Conservation (phyloP, 2,888 invertebrate species). For the Xylota segnis region DNA sequence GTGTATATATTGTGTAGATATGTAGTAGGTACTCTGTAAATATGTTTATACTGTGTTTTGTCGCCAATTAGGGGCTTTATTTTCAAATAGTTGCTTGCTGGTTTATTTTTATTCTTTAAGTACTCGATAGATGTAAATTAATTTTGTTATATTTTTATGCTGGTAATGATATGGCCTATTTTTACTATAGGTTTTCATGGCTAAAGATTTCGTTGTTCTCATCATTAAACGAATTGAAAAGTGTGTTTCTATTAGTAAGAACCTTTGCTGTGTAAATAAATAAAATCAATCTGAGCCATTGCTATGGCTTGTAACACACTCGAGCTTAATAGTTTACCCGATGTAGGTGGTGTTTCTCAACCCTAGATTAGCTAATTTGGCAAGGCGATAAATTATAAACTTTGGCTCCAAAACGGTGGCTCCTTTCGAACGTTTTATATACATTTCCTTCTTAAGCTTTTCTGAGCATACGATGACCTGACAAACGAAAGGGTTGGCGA, state of each 20-base stretch:
- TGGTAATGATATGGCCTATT: constrained; percentile 65
- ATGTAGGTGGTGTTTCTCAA: too few relatives aligned
- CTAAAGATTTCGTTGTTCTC: constrained; percentile 16
- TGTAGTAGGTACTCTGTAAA: constrained; percentile 40
- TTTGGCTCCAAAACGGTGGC: too few relatives aligned
- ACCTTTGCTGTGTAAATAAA: too few relatives aligned
- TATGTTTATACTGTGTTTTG: constrained; percentile 45
- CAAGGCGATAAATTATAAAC: too few relatives aligned
- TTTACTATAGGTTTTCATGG: constrained; percentile 44
- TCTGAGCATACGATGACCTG: too few relatives aligned
- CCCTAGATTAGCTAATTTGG: too few relatives aligned
- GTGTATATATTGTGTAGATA: constrained; percentile 51
- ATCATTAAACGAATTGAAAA: neutral
- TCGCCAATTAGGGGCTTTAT: constrained; percentile 39
- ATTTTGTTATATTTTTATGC: constrained; percentile 5
- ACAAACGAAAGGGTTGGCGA: too few relatives aligned
- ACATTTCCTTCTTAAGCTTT: too few relatives aligned
- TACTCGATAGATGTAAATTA: constrained; percentile 1
- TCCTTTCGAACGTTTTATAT: too few relatives aligned
- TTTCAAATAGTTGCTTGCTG: constrained; percentile 23
- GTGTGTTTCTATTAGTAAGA: constrained; percentile 6
- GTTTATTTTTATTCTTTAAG: constrained; percentile 4
- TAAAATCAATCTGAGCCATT: too few relatives aligned
- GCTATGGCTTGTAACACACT: too few relatives aligned
- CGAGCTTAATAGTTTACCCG: too few relatives aligned